phyloP scores from a whole-genome alignment of 2,888 invertebrate genomes.

The Gandaritis pyraliata region DNA sequence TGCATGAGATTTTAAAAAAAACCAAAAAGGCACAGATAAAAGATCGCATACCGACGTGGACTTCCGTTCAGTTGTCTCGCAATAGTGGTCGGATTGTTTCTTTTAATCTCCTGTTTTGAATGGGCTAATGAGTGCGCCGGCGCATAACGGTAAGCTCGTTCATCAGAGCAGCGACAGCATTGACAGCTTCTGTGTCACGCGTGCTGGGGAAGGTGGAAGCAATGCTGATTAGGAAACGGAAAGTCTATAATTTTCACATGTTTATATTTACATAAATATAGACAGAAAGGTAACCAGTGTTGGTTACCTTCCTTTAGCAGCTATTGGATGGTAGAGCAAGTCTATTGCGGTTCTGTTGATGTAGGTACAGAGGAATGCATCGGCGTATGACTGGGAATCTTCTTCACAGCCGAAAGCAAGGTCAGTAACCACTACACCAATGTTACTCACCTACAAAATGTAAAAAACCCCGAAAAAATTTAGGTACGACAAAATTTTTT shows the following conservation, averaged over 20 bases:
- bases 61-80: conserved; percentile 72
- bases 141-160: conserved; percentile 78
- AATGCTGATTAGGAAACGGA: conserved; percentile 21
- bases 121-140: conserved; percentile 71
- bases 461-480: conserved; percentile 16
- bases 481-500: conserved; percentile 33
- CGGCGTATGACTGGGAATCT: not conserved
- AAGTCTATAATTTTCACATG: not conserved
- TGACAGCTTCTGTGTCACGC: conserved; percentile 76
- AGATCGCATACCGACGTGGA: conserved; percentile 49
- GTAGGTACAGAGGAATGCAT: not conserved
- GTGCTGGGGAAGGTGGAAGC: conserved; percentile 37
- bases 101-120: conserved; percentile 74
- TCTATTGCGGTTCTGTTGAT: not conserved
- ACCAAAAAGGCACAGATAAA: conserved; percentile 32
- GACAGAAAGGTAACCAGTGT: too few relatives aligned
- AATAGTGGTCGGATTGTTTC: conserved; percentile 71
- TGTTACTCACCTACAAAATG: not conserved
- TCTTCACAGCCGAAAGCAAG: not conserved
- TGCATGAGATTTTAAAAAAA: not conserved
- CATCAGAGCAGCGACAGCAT: conserved; percentile 81
- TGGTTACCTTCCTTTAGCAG: too few relatives aligned
- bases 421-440: not conserved
- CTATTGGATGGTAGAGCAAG: too few relatives aligned
- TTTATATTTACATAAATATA: too few relatives aligned